A percentile compares a stretch with the other conserved stretches of the same genome.
Evolutionary conservation across 2,113 vertebrate species (phyloP).

Genomic region (Pseudorasbora parva): DNA sequence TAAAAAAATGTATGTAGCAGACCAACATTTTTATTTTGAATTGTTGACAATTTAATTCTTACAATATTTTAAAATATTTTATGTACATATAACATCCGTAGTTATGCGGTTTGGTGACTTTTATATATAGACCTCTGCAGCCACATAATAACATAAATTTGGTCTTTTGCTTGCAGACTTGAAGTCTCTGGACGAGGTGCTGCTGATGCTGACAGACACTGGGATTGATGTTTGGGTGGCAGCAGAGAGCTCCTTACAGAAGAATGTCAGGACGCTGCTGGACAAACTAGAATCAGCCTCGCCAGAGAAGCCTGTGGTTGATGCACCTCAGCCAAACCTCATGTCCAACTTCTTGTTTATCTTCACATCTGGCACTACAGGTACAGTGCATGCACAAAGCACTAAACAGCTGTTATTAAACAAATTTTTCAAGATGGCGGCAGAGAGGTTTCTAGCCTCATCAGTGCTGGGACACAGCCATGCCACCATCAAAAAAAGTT

Average conservation of each 20-base stretch:
- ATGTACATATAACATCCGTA: background rate
- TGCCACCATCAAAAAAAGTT: no score
- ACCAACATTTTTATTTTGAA: background rate
- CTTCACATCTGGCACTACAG: slow-evolving; percentile 95
- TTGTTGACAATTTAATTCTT: background rate
- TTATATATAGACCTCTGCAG: background rate
- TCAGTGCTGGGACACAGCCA: no score
- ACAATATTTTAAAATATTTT: background rate
- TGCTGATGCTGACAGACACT: slow-evolving; percentile 73
- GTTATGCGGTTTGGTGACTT: background rate
- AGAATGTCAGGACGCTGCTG: slow-evolving; percentile 72
- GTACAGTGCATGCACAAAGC: slow-evolving; percentile 64
- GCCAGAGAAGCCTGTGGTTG: slow-evolving; percentile 65
- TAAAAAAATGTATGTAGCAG: no score
- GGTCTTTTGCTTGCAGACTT: slow-evolving; percentile 75
- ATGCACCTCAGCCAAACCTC: slow-evolving; percentile 64
- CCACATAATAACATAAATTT: background rate
- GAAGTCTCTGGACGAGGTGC: slow-evolving; percentile 78
- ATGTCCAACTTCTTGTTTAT: slow-evolving; percentile 85
- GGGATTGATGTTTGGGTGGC: slow-evolving; percentile 81
- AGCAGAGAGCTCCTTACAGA: slow-evolving; percentile 66
- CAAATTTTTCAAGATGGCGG: background rate
- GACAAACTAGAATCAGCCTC: slow-evolving; percentile 79
- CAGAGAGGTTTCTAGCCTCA: no score
- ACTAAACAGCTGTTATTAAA: background rate